A percentile compares a stretch with the other conserved stretches of the same genome.
These are phyloP conservation scores for Philantomba maxwellii DNA, from an alignment of 2,113 vertebrate genomes.

Conservation along the genomic window DNA sequence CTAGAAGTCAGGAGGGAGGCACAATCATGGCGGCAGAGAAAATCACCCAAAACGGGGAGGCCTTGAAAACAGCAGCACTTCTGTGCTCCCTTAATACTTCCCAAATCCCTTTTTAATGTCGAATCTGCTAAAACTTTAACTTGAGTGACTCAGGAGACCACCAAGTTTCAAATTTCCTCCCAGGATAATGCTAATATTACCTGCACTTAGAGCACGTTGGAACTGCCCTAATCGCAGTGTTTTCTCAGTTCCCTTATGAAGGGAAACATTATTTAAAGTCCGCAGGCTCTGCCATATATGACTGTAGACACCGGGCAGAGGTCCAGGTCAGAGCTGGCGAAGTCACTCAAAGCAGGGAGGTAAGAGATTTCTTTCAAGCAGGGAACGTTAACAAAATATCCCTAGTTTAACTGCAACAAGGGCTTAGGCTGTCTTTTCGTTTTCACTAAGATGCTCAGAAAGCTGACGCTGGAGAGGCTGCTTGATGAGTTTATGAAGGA, in stretches of 20 bases:
- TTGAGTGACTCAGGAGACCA: constrained; percentile 39
- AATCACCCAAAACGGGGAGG: neutral
- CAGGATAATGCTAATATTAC: constrained; percentile 48
- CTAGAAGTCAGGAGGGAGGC: neutral
- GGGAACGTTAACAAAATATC: neutral
- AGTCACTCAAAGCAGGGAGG: constrained; percentile 47
- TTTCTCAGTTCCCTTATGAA: constrained; percentile 50
- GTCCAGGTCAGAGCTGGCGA: constrained; percentile 57
- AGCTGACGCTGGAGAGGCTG: neutral
- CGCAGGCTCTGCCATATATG: neutral
- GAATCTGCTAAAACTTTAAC: constrained; percentile 51
- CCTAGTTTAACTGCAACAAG: constrained; percentile 9
- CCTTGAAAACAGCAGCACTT: neutral
- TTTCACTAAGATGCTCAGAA: neutral
- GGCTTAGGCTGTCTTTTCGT: neutral
- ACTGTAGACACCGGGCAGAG: constrained; percentile 45
- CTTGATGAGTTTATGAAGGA: neutral
- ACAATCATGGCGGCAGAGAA: neutral
- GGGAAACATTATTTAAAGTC: constrained; percentile 62
- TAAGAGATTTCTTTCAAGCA: constrained; percentile 30
- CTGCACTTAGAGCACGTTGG: neutral
- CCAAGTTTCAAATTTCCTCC: constrained; percentile 57
- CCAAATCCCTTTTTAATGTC: constrained; percentile 38
- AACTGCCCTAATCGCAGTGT: neutral
- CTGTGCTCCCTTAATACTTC: neutral